Evolutionary conservation across 2,113 vertebrate species (phyloP), one percentile per base, ranked within the genome.

Genomic region (Thalassoma bifasciatum): DNA sequence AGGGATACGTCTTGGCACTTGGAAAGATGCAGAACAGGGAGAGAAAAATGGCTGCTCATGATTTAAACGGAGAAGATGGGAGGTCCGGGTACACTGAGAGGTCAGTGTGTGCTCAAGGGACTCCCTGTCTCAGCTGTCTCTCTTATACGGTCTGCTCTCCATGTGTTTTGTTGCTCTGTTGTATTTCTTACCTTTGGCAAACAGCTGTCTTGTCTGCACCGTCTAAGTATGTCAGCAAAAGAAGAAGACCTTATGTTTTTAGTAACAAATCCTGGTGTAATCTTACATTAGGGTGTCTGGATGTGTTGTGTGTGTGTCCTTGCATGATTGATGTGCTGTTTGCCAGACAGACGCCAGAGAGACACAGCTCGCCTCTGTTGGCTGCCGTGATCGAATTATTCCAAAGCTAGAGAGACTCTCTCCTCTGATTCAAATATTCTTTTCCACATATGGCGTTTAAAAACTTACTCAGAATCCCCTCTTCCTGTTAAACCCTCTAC

Each of bases 61-160:
- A 83, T 77, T 86, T 86, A 82, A 77, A 69, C 81, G 70, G 34
- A 59, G 77, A 53, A 79, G 73, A 83, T 73, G 80, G 78, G 83
- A 89, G 88, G 89, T 90, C 84, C 51, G 37, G 76, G 83, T 87
- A 75, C 86, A 83, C 79, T 67, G 53, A 26, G 87, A 90, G 89
- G 89, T 90, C 90, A 92, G 82, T 17, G 40, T 73, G 79, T 3
- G 65, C 89, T 89, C 86, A 56, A 40, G 82, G 81, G 82, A 87
- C 62, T 44, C 46, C 51, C 60, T 53, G 79, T 88, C 75, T 79
- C 62, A 2, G 57, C 70, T 68, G 11, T 56, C 67, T 87, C 80
- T 58, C 44, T 69, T 65, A 47, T 56, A 24, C 24, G 75, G 19
- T 49, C 56, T 67, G 64, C 46, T 46, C 36, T 58, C n/a, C 75